Evolutionary conservation across 2,797 vertebrate genomes (phyloP).

Genomic region (Sphaeramia orbicularis): DNA sequence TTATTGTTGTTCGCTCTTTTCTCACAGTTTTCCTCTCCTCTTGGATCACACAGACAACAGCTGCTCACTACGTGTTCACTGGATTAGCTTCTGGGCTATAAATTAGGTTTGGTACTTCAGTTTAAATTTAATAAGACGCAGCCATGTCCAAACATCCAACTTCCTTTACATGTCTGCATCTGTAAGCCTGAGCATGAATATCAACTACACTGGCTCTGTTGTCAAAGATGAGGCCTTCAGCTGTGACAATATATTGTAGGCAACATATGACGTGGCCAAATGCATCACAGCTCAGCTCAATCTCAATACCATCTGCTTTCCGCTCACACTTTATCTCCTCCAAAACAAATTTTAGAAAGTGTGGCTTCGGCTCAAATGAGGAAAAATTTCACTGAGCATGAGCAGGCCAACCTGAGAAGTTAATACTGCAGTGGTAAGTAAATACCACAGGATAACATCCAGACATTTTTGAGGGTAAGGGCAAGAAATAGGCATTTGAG

Average conservation of each 20-base stretch:
- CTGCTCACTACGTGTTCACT: constrained; percentile 44
- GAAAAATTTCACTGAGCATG: constrained; percentile 50
- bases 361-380: constrained; percentile 54
- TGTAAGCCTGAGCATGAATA: constrained; percentile 41
- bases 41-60: constrained; percentile 58
- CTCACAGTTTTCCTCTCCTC: constrained; percentile 24
- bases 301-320: constrained; percentile 80
- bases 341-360: constrained; percentile 64
- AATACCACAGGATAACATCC: constrained; percentile 29
- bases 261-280: constrained; percentile 58
- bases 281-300: constrained; percentile 64
- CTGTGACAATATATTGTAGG: constrained; percentile 53
- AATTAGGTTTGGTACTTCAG: constrained; percentile 45
- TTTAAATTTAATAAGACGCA: constrained; percentile 52
- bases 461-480: constrained; percentile 36
- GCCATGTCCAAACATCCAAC: constrained; percentile 32
- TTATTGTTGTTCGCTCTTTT: constrained; percentile 4
- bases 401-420: constrained; percentile 53
- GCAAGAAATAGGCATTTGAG: constrained; percentile 25
- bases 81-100: constrained; percentile 40
- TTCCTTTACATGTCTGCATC: constrained; percentile 47
- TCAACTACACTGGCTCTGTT: constrained; percentile 59
- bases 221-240: constrained; percentile 52
- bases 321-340: constrained; percentile 55
- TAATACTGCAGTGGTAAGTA: constrained; percentile 41